Percentiles rank a stretch among this genome's conserved stretches.
These are phyloP conservation scores for Danionella cerebrum DNA, from an alignment of 2,113 vertebrate species.

Conservation along the genomic window DNA sequence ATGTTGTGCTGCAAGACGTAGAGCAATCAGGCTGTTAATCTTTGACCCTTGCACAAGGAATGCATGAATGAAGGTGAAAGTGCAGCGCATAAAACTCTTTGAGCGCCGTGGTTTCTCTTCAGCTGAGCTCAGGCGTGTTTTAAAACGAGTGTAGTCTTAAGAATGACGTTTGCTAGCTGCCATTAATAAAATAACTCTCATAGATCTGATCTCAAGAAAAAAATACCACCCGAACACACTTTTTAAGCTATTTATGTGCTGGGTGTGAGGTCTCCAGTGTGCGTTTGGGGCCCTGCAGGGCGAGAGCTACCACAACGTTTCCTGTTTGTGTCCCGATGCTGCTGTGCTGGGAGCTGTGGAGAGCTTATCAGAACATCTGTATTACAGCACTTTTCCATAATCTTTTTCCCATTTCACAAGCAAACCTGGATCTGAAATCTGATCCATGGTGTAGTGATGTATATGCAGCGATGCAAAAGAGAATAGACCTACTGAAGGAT, in stretches of 20 bases:
- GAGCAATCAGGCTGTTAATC: slow-evolving; percentile 10
- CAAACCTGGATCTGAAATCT: neutral
- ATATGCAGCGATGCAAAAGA: too few species aligned
- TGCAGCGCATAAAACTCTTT: neutral
- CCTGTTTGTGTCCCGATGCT: slow-evolving; percentile 1
- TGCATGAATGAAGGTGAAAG: slow-evolving; percentile 13
- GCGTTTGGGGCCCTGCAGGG: neutral
- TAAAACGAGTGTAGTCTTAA: too few species aligned
- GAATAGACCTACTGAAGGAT: too few species aligned
- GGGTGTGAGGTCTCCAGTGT: neutral
- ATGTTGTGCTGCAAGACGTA: neutral
- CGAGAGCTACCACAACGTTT: neutral
- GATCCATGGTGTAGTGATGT: neutral
- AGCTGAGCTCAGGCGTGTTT: too few species aligned
- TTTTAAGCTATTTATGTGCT: neutral
- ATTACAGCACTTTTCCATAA: neutral
- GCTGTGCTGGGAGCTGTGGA: neutral
- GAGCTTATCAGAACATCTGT: neutral
- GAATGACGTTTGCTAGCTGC: too few species aligned
- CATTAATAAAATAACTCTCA: too few species aligned
- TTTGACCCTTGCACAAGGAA: slow-evolving; percentile 26
- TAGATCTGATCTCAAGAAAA: too few species aligned
- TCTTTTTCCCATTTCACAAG: neutral
- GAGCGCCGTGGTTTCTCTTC: slow-evolving; percentile 8
- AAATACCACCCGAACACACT: neutral